Evolutionary conservation across 2,113 vertebrate species (phyloP).

Genomic region (Phrynosoma platyrhinos): DNA sequence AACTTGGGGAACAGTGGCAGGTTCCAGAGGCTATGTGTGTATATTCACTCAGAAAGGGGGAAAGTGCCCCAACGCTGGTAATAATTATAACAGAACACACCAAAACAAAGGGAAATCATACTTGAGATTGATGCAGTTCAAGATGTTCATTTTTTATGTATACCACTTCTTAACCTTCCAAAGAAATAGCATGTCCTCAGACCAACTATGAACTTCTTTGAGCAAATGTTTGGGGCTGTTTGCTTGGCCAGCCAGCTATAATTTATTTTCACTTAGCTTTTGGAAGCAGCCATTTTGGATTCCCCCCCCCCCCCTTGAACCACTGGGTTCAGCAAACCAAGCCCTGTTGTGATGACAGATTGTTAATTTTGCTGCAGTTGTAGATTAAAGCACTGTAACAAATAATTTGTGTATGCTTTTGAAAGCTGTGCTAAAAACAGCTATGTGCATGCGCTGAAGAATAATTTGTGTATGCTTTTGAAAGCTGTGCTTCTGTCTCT

Average conservation of each 20-base stretch:
- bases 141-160: conserved; percentile 54
- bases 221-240: conserved; percentile 52
- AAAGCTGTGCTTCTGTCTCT: conserved; percentile 38
- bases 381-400: conserved; percentile 46
- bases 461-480: conserved; percentile 37
- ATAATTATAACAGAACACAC: neutral
- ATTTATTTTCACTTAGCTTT: conserved; percentile 46
- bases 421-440: too few relatives aligned
- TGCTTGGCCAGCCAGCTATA: conserved; percentile 35
- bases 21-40: neutral
- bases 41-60: too few relatives aligned
- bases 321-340: conserved; percentile 40
- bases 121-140: conserved; percentile 32
- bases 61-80: neutral
- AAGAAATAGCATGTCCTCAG: conserved; percentile 49
- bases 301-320: conserved; percentile 33
- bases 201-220: conserved; percentile 32
- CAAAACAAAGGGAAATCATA: conserved; percentile 25
- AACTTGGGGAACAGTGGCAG: neutral
- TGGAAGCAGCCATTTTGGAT: conserved; percentile 40
- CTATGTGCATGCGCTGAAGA: neutral
- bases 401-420: too few relatives aligned
- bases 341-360: conserved; percentile 51
- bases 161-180: conserved; percentile 36
- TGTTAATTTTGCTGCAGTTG: conserved; percentile 33